Base-by-base conservation (phyloP, 2,113 vertebrate species). In the Vimba vimba region DNA sequence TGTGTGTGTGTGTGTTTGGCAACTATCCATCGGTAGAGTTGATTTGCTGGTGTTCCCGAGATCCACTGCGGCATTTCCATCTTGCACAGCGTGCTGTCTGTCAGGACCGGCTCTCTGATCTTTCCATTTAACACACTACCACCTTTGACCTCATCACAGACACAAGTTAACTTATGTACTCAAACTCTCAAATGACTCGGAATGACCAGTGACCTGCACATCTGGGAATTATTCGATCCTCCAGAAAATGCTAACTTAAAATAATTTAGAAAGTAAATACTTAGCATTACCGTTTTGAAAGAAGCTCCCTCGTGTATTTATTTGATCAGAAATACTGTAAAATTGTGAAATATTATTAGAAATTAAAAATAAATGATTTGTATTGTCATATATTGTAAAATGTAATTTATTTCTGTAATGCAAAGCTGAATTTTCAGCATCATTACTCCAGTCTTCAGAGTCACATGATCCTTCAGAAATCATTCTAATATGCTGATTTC, bases 111-210 rank as follows among this genome's bases (percentile, higher is more conserved):
- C 62, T 71, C 83, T 88, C 76, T 87, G 74, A 82, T 86, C 82
- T 88, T 88, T 83, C 62, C 68, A 52, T 87, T 85, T 71, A 85
- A 86, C 90, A 77, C 74, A 73, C 60, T 85, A 60, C 68, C 68
- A 30, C 30, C 55, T 33, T 74, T 92, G 90, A 91, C 91, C 91
- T 83, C 79, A 76, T 82, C 23, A 68, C 73, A 74, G 17, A 73
- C 27, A 45, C 47, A 71, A 66, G 64, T 50, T 84, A 64, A 68
- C 76, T 52, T 57, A 69, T n/a, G 47, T 33, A 79, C 66, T 50
- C 55, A 78, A 52, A 64, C 84, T 55, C 73, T 12, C 64, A 39
- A 79, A 82, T 62, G 55, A 84, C 73, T 73, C 39, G 27, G 52
- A 73, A 5, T 36, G 47, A 78, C 60, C 45, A 85, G 43, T 68